A percentile compares a stretch with the other conserved stretches of the same genome.
Evolutionary conservation across 2,113 vertebrate genomes (phyloP).

Genomic region (Crocuta crocuta): DNA sequence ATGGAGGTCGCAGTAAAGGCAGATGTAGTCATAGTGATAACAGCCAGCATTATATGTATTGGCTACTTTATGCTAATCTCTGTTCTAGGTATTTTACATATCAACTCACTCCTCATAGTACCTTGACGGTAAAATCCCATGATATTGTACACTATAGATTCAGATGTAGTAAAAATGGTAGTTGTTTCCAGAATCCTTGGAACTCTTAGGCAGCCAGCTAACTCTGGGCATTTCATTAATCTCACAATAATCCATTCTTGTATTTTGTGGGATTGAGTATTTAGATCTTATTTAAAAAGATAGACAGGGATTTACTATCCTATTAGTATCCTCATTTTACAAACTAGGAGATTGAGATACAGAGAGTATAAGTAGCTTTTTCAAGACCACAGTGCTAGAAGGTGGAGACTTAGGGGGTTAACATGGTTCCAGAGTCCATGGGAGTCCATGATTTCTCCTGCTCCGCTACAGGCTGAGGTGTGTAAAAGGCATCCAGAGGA

Average conservation of each 20-base stretch:
- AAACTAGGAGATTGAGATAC: background rate
- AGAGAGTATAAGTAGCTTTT: background rate
- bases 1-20: rapidly evolving
- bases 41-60: no score
- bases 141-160: background rate
- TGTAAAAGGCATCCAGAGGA: background rate
- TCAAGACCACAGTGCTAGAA: background rate
- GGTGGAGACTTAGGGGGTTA: background rate
- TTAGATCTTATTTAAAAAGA: background rate
- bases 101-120: background rate
- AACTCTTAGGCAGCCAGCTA: background rate
- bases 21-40: background rate
- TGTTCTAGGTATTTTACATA: background rate
- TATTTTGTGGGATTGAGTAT: background rate
- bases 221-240: background rate
- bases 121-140: background rate
- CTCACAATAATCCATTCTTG: background rate
- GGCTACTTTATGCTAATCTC: background rate
- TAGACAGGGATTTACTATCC: background rate
- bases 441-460: background rate
- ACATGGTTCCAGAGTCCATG: background rate
- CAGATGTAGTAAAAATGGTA: background rate
- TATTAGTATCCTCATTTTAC: background rate
- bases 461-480: background rate
- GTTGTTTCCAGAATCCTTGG: background rate